phyloP scores from a whole-genome alignment of 2,113 vertebrate species.

The Crotalus horridus region DNA sequence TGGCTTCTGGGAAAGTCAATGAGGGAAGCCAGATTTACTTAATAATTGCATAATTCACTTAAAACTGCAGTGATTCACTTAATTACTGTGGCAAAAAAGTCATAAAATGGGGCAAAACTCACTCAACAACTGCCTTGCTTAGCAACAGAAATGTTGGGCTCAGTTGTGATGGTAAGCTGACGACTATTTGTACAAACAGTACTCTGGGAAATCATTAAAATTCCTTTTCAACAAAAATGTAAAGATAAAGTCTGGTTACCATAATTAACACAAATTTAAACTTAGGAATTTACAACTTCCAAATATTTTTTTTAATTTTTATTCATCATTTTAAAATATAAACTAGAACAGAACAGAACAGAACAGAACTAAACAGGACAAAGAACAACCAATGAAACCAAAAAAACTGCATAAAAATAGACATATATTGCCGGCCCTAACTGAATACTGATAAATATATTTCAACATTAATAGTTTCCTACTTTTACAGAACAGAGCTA shows the following conservation, averaged over 20 bases:
- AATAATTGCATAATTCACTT: not conserved
- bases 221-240: not conserved
- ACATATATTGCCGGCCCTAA: not conserved
- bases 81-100: not conserved
- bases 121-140: not conserved
- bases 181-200: not conserved
- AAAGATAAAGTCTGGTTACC: not conserved
- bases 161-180: not conserved
- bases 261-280: not conserved
- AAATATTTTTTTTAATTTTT: not conserved
- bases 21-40: not conserved
- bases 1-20: not conserved
- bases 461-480: not conserved
- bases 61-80: not conserved
- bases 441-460: not conserved
- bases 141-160: not conserved
- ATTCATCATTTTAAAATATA: not conserved
- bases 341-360: not conserved
- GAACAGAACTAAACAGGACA: not conserved
- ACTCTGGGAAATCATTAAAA: not conserved
- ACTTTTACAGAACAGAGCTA: not conserved
- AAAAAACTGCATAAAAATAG: not conserved
- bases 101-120: not conserved
- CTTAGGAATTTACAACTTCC: not conserved
- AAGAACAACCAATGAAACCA: not conserved